Base-by-base conservation (phyloP, 2,797 vertebrate genomes). In the Merluccius polli region DNA sequence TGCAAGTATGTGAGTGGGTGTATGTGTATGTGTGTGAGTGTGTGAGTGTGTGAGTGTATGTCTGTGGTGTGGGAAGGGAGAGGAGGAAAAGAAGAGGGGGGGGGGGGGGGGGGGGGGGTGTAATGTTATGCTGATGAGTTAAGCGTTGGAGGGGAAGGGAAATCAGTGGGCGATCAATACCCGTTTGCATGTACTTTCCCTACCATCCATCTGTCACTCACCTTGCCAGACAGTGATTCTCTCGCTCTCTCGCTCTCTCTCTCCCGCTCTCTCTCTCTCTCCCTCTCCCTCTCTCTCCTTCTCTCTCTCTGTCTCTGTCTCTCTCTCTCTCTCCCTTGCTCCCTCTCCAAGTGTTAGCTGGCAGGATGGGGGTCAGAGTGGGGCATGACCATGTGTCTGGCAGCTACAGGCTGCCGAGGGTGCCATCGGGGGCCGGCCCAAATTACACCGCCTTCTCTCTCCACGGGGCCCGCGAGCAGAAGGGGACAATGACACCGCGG, bases 361-460 rank as follows among this genome's bases (percentile, higher is more conserved):
- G 63, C 18, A 30, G 72, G 82, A 82, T 44, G 78, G 78, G 78
- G 83, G 85, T 90, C 79, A 82, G 73, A 75, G 32, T 18, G 36
- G 84, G 73, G 63, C 70, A 78, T 71, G 44, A 8, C 36, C 33
- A 36, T 18, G 72, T 86, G 76, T 81, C 36, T 48, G 65, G 69
- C 30, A 70, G 29, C 75, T 72, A 71, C 69, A 68, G 76, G 77
- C 75, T 78, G 75, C 38, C 0, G 71, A 75, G 35, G 11, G 71
- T 77, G 73, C 67, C 38, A 35, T 76, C 35, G 38, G 1, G 1
- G 31, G 81, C 75, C 75, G 65, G 79, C 38, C 11, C 71, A 76
- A 89, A 81, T 78, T 81, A 79, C 70, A 31, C 75, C 33, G 41
- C 70, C 78, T 63, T 73, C 30, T 38, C 71, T 72, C 77, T 77